Base-by-base conservation (phyloP, 1,140 invertebrate species). In the Drosophila suzukii region DNA sequence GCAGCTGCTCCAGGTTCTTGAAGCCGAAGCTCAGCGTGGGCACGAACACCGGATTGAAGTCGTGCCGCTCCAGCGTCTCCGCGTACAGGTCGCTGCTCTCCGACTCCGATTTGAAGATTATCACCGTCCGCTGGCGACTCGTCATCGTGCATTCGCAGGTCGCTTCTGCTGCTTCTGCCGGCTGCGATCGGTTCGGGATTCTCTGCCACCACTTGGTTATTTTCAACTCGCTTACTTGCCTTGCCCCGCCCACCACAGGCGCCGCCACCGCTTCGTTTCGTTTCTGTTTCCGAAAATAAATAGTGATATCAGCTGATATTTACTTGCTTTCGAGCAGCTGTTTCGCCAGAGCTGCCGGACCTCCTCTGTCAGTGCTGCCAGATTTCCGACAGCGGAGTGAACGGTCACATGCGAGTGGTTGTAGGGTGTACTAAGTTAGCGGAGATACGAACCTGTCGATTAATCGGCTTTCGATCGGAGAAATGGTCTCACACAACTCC, bases 51-150 rank as follows among this genome's bases (percentile, higher is more conserved):
- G 93, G 83, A 66, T 93, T 91, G 74, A 93, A 94, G 41, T 93
- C 91, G 56, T 92, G 85, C 2, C 91, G 90, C 67, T 82, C 80
- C 62, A 94, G 92, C 13, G 91, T 92, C 59, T 91, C 92, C 43
- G 92, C 81, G 65, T 94, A 94, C 17, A 93, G 92, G 75, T 94
- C 94, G 24, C 93, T 93, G 41, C 93, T 93, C 56, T 94, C 94
- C 53, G 93, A 94, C 70, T 92, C 92, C 67, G 93, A 92, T 91
- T 94, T 94, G 71, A 94, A 93, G 70, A 94, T 89, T 49, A 94
- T 92, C 30, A 94, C 93, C 75, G 93, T 93, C 32, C 91, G 90
- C 57, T 78, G 72, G 41, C 66, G 85, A 65, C 72, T 90, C 46
- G 62, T 78, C 84, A 83, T 88, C 10, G 50, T 55, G 46, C 15